A percentile compares a stretch with the other conserved stretches of the same genome.
phyloP scores from a whole-genome alignment of 2,797 vertebrate genomes.

The Loriculus beryllinus region DNA sequence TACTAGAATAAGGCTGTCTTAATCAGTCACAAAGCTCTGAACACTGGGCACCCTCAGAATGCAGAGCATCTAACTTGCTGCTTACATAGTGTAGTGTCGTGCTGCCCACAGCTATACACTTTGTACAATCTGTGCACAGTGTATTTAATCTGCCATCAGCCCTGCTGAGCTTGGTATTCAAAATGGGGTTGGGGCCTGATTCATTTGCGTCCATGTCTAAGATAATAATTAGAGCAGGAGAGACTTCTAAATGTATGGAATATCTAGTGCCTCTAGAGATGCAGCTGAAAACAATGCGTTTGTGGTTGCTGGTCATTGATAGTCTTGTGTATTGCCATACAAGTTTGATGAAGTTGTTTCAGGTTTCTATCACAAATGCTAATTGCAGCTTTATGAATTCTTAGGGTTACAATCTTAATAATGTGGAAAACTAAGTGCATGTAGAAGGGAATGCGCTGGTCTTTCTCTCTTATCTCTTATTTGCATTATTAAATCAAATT shows the following conservation, averaged over 20 bases:
- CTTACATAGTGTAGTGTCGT: fast-evolving
- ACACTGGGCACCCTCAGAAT: background rate
- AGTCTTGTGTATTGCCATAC: background rate
- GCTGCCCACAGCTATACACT: background rate
- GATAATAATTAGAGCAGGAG: background rate
- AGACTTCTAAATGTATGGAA: background rate
- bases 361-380: background rate
- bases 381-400: background rate
- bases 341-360: background rate
- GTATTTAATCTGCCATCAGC: background rate
- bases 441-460: background rate
- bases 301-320: background rate
- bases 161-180: background rate
- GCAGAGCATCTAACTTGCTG: background rate
- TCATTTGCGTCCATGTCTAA: background rate
- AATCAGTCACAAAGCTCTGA: background rate
- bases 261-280: background rate
- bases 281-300: fast-evolving
- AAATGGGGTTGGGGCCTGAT: background rate
- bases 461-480: background rate
- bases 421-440: background rate
- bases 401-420: background rate
- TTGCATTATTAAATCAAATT: background rate
- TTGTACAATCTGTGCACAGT: background rate
- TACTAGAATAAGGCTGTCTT: background rate